Conservation (phyloP, 2,113 vertebrate species). For the Dascyllus trimaculatus region DNA sequence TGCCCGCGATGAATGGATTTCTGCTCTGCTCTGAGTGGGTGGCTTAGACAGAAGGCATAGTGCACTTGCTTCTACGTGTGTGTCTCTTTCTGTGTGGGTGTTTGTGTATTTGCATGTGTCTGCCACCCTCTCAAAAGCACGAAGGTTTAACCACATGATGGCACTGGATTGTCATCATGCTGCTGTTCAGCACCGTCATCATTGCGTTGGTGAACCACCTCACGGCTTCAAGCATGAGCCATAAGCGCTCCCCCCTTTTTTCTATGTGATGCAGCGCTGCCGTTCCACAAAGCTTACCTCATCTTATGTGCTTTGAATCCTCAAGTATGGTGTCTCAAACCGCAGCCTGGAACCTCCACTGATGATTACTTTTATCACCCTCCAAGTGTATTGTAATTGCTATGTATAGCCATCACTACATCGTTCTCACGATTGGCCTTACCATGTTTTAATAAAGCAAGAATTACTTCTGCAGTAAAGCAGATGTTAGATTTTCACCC, state of each 20-base stretch:
- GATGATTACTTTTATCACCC: slow-evolving; percentile 16
- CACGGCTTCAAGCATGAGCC: slow-evolving; percentile 14
- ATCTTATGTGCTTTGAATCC: slow-evolving; percentile 62
- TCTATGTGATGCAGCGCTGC: slow-evolving; percentile 40
- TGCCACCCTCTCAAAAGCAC: slow-evolving; percentile 48
- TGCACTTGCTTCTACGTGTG: slow-evolving; percentile 29
- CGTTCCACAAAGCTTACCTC: slow-evolving; percentile 58
- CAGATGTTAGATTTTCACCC: slow-evolving; percentile 38
- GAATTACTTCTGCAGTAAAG: slow-evolving; percentile 5
- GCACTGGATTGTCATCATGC: slow-evolving; percentile 32
- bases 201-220: slow-evolving; percentile 14
- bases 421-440: not conserved
- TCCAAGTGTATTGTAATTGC: slow-evolving; percentile 16
- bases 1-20: slow-evolving; percentile 64
- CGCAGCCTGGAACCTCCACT: slow-evolving; percentile 8
- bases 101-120: slow-evolving; percentile 32
- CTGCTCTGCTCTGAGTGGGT: slow-evolving; percentile 67
- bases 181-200: slow-evolving; percentile 39
- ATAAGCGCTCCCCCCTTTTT: slow-evolving; percentile 4
- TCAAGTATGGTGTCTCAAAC: slow-evolving; percentile 34
- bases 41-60: slow-evolving; percentile 60
- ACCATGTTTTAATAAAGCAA: slow-evolving; percentile 39
- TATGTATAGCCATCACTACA: not conserved
- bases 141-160: slow-evolving; percentile 49
- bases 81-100: slow-evolving; percentile 12